A percentile compares a stretch with the other conserved stretches of the same genome.
These are phyloP conservation scores for Mallotus villosus DNA, from an alignment of 2,797 vertebrate genomes.

Conservation along the genomic window DNA sequence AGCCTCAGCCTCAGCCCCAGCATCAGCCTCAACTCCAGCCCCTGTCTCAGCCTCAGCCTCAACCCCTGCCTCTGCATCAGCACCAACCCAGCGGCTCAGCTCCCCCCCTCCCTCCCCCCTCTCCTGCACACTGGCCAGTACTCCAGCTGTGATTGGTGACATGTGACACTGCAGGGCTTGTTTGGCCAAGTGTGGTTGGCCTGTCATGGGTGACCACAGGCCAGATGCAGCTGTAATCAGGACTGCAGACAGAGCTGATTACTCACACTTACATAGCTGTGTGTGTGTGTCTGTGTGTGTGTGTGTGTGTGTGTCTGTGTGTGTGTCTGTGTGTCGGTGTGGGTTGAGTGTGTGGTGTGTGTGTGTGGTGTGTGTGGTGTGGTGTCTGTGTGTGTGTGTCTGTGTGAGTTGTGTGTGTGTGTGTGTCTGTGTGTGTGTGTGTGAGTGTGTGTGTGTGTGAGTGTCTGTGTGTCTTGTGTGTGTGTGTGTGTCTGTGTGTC, in stretches of 20 bases:
- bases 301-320: not conserved
- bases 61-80: not conserved
- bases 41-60: not conserved
- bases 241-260: slow-evolving; percentile 53
- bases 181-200: slow-evolving; percentile 53
- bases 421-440: too few species aligned
- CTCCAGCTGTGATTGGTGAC: slow-evolving; percentile 25
- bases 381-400: too few species aligned
- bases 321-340: not conserved
- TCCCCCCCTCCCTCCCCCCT: slow-evolving; percentile 15
- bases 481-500: too few species aligned
- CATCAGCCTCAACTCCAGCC: too few species aligned
- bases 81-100: not conserved
- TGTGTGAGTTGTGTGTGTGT: too few species aligned
- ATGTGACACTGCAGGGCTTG: slow-evolving; percentile 45
- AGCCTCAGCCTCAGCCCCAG: too few species aligned
- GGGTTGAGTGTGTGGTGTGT: too few species aligned
- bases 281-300: slow-evolving; percentile 31
- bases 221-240: slow-evolving; percentile 54
- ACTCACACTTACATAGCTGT: slow-evolving; percentile 27
- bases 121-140: not conserved
- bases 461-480: too few species aligned
- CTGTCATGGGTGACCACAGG: slow-evolving; percentile 59
- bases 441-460: too few species aligned
- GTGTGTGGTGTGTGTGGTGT: too few species aligned